Evolutionary conservation across 2,113 vertebrate species (phyloP).

Genomic region (Taxidea taxus): DNA sequence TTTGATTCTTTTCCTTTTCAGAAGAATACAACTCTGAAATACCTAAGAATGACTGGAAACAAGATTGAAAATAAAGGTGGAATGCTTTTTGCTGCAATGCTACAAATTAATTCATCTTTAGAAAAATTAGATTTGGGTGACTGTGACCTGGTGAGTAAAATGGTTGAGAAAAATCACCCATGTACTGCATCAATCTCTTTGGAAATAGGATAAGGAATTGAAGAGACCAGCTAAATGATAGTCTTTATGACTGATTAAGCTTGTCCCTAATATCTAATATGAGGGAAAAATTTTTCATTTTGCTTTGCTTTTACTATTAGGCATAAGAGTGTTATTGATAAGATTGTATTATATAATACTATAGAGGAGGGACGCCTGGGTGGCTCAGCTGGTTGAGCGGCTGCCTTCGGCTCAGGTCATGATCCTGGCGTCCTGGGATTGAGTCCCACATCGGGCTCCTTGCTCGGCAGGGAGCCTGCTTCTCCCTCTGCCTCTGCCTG

Average conservation of each 20-base stretch:
- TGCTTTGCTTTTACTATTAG: neutral
- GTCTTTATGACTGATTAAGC: neutral
- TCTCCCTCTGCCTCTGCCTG: too few relatives aligned
- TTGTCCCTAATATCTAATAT: neutral
- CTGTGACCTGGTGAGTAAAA: conserved; percentile 89
- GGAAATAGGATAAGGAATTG: neutral
- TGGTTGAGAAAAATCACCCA: neutral
- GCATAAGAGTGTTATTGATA: neutral
- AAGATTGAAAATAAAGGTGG: conserved; percentile 90
- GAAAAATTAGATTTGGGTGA: conserved; percentile 90
- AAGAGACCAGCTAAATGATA: neutral
- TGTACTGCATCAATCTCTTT: neutral
- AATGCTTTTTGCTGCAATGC: conserved; percentile 88
- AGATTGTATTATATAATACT: neutral
- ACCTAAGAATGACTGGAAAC: conserved; percentile 92
- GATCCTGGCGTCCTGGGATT: too few relatives aligned
- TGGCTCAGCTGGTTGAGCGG: too few relatives aligned
- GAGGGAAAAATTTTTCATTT: neutral
- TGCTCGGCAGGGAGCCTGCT: too few relatives aligned
- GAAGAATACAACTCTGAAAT: conserved; percentile 85
- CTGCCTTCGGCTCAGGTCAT: too few relatives aligned
- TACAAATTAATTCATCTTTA: conserved; percentile 88
- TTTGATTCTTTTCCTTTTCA: conserved; percentile 74
- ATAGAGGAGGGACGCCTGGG: too few relatives aligned
- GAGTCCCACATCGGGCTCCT: too few relatives aligned